These are phyloP conservation scores for Amblyjoppa fuscipennis DNA, from an alignment of 2,888 invertebrate genomes.

Conservation along the genomic window DNA sequence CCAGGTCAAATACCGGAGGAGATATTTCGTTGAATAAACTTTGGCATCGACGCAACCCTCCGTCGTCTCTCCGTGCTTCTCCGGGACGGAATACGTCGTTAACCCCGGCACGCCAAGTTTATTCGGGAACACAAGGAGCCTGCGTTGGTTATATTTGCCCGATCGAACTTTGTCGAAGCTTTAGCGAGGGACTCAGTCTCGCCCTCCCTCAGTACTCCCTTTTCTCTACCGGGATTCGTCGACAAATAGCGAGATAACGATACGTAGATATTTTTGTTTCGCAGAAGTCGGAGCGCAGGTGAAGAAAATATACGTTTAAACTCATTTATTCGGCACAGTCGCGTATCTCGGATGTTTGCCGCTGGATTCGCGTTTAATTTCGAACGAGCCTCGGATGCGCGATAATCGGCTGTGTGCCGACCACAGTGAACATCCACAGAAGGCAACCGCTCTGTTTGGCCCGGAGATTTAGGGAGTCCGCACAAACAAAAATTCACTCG, in stretches of 20 bases:
- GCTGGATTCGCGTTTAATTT: constrained; percentile 12
- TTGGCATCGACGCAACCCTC: background rate
- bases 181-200: background rate
- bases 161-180: constrained; percentile 23
- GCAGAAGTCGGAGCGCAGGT: background rate
- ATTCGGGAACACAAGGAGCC: constrained; percentile 12
- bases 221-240: background rate
- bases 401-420: background rate
- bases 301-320: background rate
- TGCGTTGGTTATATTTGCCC: constrained; percentile 29
- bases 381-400: constrained; percentile 16
- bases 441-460: background rate
- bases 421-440: background rate
- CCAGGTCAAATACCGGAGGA: constrained; percentile 33
- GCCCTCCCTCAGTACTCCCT: background rate
- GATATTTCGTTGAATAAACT: constrained; percentile 46
- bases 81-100: constrained; percentile 28
- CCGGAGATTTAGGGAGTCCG: constrained; percentile 41
- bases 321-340: background rate
- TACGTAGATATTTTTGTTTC: background rate
- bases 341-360: background rate
- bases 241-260: background rate
- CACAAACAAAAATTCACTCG: constrained; percentile 37
- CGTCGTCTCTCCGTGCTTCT: background rate
- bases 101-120: constrained; percentile 31